Conservation (phyloP, 1,140 invertebrate species). For the Gryon sp. region DNA sequence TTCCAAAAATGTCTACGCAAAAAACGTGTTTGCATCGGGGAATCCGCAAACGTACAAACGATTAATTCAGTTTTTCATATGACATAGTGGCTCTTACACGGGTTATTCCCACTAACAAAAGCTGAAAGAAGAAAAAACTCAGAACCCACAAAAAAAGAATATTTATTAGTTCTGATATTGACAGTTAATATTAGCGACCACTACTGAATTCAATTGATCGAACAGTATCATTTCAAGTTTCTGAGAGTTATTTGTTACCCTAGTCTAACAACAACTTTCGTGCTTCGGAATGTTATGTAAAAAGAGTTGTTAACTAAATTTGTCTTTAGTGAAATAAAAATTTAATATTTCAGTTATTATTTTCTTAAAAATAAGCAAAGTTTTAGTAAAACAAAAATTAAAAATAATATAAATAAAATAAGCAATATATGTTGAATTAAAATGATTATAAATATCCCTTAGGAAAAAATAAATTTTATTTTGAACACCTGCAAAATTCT, state of each 20-base stretch:
- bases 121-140: not conserved
- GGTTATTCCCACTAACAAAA: not conserved
- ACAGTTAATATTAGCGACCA: slow-evolving; percentile 9
- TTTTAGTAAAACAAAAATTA: no score
- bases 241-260: not conserved
- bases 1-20: not conserved
- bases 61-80: not conserved
- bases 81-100: not conserved
- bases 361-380: no score
- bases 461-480: no score
- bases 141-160: not conserved
- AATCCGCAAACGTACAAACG: not conserved
- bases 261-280: slow-evolving; percentile 2
- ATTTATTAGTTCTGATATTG: slow-evolving; percentile 14
- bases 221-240: slow-evolving; percentile 15
- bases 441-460: no score
- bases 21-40: slow-evolving; percentile 3
- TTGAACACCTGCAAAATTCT: no score
- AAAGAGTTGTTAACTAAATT: no score
- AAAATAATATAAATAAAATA: no score
- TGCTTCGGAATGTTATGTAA: slow-evolving; percentile 5
- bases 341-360: no score
- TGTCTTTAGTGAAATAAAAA: no score
- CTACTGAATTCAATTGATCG: slow-evolving; percentile 6
- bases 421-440: no score